Evolutionary conservation across 2,113 vertebrate genomes (phyloP), one percentile per base, ranked within the genome.

Genomic region (Turdus rufiventris): DNA sequence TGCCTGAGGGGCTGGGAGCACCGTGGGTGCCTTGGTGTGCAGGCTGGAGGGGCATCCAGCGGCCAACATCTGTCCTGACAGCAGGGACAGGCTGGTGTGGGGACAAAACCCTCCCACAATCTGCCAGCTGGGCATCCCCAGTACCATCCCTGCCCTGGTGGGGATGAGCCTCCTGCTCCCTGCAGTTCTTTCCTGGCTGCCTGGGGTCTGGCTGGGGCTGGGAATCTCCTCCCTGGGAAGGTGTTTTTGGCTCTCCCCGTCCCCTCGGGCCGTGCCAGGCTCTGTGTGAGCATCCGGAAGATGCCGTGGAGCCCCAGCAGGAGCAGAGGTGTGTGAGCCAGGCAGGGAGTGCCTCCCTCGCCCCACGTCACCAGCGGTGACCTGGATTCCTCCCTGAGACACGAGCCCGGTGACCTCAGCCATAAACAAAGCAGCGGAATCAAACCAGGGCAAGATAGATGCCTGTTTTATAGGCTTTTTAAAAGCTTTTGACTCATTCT

Each of bases 401-500:
- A 50, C 2, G 6, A 96, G 92, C 76, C 4, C 4, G 0, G 82
- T 96, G 94, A 96, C 93, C 93, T 94, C 94, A 94, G 86, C 66
- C 53, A 85, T 91, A 92, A 94, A 95, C 94, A 96, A 89, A 94
- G 94, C 40, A 71, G 80, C 7, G 73, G 86, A 75, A 95, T 87
- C 90, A 93, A 96, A 85, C 70, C 89, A 74, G 94, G 93, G 89
- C 84, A 85, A 86, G 86, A 94, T 24, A 85, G 91, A 95, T 93
- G 93, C 76, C 93, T 38, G 12, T 19, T 96, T 95, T 91, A 96
- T 57, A 68, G 94, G 86, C 89, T 94, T 89, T 93, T 92, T 82
- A 94, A 97, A 96, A 97, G 95, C 95, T 91, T 94, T 94, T 81
- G 91, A 93, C 89, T 96, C 84, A 33, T 78, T 62, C 94, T 95